These are phyloP conservation scores for Callipepla squamata DNA, from an alignment of 2,113 vertebrate genomes.

Conservation along the genomic window DNA sequence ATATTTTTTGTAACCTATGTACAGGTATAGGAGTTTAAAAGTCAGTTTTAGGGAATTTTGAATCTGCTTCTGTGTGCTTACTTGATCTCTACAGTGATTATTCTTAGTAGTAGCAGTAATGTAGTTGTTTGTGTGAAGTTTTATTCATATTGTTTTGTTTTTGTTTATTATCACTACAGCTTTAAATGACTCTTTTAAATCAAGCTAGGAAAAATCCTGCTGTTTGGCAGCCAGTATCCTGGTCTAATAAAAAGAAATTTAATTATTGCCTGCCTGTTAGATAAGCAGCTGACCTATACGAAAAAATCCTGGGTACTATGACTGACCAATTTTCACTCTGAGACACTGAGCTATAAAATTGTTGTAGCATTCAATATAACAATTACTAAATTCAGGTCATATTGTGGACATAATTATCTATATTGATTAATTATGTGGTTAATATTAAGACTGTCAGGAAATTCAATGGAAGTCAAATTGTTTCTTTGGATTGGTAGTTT, in stretches of 20 bases:
- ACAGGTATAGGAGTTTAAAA: not conserved
- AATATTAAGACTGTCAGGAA: not conserved
- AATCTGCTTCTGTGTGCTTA: not conserved
- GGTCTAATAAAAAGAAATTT: constrained; percentile 47
- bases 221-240: constrained; percentile 56
- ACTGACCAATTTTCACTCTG: not conserved
- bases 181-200: constrained; percentile 45
- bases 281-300: constrained; percentile 13
- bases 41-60: not conserved
- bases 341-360: not conserved
- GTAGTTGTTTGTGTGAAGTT: not conserved
- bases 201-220: constrained; percentile 44
- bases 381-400: not conserved
- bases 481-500: not conserved
- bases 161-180: not conserved
- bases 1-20: not conserved
- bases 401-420: not conserved
- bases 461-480: not conserved
- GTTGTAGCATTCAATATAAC: not conserved
- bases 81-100: not conserved
- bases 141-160: not conserved
- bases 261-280: constrained; percentile 39
- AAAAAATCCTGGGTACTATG: not conserved
- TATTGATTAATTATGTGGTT: not conserved
- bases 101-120: not conserved